Evolutionary conservation across 2,888 invertebrate species (phyloP), one percentile per base, ranked within the genome.

Genomic region (Bembecia ichneumoniformis): DNA sequence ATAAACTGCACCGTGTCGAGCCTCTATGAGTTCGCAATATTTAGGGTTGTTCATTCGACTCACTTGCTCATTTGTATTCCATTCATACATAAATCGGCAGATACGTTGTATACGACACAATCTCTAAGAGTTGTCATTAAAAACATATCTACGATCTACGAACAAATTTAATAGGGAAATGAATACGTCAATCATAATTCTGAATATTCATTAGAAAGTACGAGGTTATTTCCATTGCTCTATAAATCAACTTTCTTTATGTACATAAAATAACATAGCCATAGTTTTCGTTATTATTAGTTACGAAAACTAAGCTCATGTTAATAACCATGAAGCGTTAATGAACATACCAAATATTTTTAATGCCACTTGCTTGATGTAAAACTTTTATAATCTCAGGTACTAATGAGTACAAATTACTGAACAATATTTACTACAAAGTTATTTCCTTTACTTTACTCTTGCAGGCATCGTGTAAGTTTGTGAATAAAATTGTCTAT

Each of bases 1-100:
- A 76, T 83, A 84, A 82, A 84, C 66, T 67, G 74, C 66, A 58
- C 64, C 59, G 64, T 62, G 72, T 71, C 74, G 68, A 71, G 74
- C 65, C 66, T 43, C 47, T 74, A 73, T 70, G 69, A 76, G 75
- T 73, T 65, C 68, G 68, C 72, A 70, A 79, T 75, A 78, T 78
- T 77, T 74, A 77, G 66, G 68, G 68, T 68, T 73, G 72, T 66
- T 61, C 64, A 61, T 63, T 60, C 58, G 59, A 57, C 54, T 59
- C 56, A 54, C 65, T 44, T 65, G 66, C 69, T 74, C 72, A 76
- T 79, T 78, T 67, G 74, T 76, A 77, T 74, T 74, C 73, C 59
- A 64, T 64, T 70, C 66, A 63, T 54, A 62, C 68, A 75, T 82
- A 81, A 81, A 82, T 81, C 70, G 63, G 54, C 58, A 67, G 71